Percentiles rank a stretch among this genome's conserved stretches.
phyloP scores from a whole-genome alignment of 2,113 vertebrate species.

The Ranitomeya imitator region DNA sequence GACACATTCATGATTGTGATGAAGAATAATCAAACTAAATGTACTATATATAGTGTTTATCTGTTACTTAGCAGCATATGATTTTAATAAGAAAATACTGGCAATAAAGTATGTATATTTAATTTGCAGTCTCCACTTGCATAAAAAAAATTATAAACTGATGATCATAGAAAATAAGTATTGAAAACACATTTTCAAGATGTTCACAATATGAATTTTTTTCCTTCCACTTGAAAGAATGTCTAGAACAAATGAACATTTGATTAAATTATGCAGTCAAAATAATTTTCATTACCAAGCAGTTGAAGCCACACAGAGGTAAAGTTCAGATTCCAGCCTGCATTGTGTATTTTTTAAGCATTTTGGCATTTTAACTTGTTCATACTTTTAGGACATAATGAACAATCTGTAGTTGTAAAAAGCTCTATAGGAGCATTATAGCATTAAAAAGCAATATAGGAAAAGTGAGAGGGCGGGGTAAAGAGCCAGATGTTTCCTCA shows the following conservation, averaged over 20 bases:
- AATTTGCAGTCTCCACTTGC: slow-evolving; percentile 26
- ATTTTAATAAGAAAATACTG: background rate
- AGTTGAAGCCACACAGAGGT: slow-evolving; percentile 10
- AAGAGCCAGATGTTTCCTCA: no score
- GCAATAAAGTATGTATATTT: background rate
- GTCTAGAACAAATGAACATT: slow-evolving; percentile 45
- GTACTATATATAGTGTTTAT: no score
- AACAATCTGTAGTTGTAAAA: no score
- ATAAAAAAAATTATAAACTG: slow-evolving; percentile 37
- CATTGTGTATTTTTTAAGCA: background rate
- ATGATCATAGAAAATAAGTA: slow-evolving; percentile 37
- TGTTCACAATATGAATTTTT: slow-evolving; percentile 41
- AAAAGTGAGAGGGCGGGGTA: background rate
- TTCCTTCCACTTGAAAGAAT: slow-evolving; percentile 52
- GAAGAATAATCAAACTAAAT: no score
- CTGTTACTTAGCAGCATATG: background rate
- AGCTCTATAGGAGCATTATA: background rate
- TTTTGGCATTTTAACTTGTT: background rate
- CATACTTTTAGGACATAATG: background rate
- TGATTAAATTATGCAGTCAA: slow-evolving; percentile 33
- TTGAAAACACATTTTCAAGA: slow-evolving; percentile 50
- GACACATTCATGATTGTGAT: no score
- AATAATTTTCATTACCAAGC: slow-evolving; percentile 40
- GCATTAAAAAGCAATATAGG: background rate
- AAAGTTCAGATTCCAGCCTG: slow-evolving; percentile 8